Percentiles rank a stretch among this genome's conserved stretches.
phyloP scores from a whole-genome alignment of 2,888 invertebrate species.

The Andrena camellia region DNA sequence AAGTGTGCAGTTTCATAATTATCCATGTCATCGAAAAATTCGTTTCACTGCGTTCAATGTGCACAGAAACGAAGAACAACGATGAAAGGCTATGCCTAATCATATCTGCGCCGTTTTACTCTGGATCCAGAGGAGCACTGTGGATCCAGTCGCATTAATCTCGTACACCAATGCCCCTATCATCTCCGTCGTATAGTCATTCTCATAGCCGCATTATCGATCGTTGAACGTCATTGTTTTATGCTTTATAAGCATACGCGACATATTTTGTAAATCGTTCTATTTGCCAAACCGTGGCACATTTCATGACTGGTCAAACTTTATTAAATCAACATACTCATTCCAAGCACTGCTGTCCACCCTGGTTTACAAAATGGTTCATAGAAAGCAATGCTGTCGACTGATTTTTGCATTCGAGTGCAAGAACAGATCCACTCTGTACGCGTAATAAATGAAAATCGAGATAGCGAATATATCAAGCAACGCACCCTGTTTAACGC shows the following conservation, averaged over 20 bases:
- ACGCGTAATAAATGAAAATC: too few relatives aligned
- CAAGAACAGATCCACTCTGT: too few relatives aligned
- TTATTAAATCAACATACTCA: constrained; percentile 9
- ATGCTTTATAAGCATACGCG: constrained; percentile 29
- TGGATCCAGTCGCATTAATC: constrained; percentile 71
- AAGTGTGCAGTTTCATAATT: constrained; percentile 1
- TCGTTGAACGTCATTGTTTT: constrained; percentile 31
- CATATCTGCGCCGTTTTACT: constrained; percentile 60
- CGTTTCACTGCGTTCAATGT: constrained; percentile 19
- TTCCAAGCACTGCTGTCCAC: constrained; percentile 4
- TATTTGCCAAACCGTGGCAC: not conserved
- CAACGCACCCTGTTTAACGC: too few relatives aligned
- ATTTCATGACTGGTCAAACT: not conserved
- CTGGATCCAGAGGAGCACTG: constrained; percentile 66
- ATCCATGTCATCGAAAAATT: constrained; percentile 13
- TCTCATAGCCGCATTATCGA: constrained; percentile 25
- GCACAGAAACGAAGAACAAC: constrained; percentile 17
- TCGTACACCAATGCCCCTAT: constrained; percentile 29
- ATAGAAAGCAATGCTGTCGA: not conserved
- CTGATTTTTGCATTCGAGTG: too few relatives aligned
- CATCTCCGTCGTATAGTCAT: constrained; percentile 9
- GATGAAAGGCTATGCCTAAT: constrained; percentile 58
- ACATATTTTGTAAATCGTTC: constrained; percentile 1
- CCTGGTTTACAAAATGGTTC: not conserved
- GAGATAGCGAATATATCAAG: too few relatives aligned